Base-by-base conservation (phyloP, 2,797 vertebrate genomes). In the Emydoidea blandingii region DNA sequence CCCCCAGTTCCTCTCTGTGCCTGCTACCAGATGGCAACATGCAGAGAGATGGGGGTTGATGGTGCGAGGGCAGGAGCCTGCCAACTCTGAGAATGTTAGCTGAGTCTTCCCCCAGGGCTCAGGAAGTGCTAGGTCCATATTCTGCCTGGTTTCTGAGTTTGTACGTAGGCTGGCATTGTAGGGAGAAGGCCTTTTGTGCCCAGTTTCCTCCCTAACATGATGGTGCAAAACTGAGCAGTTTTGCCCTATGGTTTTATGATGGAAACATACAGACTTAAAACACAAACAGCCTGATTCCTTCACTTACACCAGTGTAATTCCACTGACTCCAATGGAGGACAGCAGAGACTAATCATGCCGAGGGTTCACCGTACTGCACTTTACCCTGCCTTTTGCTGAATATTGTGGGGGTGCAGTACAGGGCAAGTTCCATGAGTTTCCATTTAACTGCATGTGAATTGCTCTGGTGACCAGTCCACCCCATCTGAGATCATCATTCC, bases 91-190 rank as follows among this genome's bases (percentile, higher is more conserved):
- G 34, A 10, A 72, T 41, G 68, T 86, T 29, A 88, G 87, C 65
- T 89, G 21, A 41, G 86, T 83, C 82, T 88, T 87, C 83, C 94
- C 91, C 86, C 85, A 47, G 87, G 92, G 87, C 78, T 94, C 19
- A 41, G 86, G 83, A 93, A 96, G 6, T 78, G 57, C 85, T 76
- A 93, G 82, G 81, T 90, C 87, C 59, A 44, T 90, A 95, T 79
- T 82, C 93, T 72, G 18, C 65, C 94, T 90, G 93, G 89, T 92
- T 96, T 95, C 91, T 94, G 94, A 81, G 90, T 85, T 96, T 83
- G 82, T 57, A 79, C 74, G 93, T 84, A 94, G 94, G 91, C 88
- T 81, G 91, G 52, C 89, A 93, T 25, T 23, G 96, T 81, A 87
- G 57, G 84, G 34, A 12, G 53, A 89, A 81, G 37, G 56, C 79